phyloP scores from a whole-genome alignment of 35 echinoderm and acorn worm genomes.

The Strongylocentrotus purpuratus region DNA sequence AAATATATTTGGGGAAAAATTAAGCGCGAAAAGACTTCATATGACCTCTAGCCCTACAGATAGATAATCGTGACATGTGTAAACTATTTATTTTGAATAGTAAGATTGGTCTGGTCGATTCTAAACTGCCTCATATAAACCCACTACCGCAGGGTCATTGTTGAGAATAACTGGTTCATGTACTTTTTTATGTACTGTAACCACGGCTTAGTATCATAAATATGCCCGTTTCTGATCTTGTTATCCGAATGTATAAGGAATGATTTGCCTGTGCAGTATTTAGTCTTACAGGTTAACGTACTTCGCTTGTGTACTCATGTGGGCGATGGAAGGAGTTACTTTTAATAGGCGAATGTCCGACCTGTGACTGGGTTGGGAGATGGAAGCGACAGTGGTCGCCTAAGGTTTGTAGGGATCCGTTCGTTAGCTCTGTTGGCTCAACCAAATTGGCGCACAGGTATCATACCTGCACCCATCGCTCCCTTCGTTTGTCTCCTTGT shows the following conservation, averaged over 20 bases:
- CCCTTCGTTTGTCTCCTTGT: background rate
- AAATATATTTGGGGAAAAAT: too few relatives aligned
- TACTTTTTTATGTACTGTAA: background rate
- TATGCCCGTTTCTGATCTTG: background rate
- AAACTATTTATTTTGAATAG: too few relatives aligned
- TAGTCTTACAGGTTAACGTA: background rate
- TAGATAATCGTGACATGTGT: too few relatives aligned
- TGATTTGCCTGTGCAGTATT: background rate
- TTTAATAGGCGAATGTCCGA: background rate
- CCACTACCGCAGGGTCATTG: too few relatives aligned
- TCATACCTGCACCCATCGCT: background rate
- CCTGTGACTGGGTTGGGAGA: background rate
- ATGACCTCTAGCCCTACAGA: too few relatives aligned
- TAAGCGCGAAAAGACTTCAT: too few relatives aligned
- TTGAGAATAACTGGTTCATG: background rate
- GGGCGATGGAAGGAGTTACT: too few relatives aligned
- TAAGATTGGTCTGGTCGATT: too few relatives aligned
- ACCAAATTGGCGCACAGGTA: background rate
- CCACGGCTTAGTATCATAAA: background rate
- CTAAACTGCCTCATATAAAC: too few relatives aligned
- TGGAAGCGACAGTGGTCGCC: background rate
- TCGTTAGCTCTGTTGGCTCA: background rate
- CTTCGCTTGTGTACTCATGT: conserved; percentile 1
- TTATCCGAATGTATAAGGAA: background rate
- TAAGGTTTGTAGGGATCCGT: background rate